Base-by-base conservation (phyloP, 2,797 vertebrate species). In the Myotis pilosus region DNA sequence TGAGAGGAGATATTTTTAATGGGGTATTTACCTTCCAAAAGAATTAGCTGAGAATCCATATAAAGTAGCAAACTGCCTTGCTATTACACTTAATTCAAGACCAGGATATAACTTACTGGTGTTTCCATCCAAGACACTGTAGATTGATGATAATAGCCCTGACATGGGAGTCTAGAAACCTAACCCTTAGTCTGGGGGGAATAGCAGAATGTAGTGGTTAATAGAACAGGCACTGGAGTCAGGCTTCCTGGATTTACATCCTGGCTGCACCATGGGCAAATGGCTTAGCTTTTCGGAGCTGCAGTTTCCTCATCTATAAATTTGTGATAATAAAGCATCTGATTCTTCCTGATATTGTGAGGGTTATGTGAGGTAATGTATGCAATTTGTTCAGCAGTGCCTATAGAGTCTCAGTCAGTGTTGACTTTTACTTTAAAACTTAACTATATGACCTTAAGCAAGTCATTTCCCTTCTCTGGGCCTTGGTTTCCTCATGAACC, bases 71-170 rank as follows among this genome's bases (percentile, higher is more conserved):
- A 89, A 92, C 16, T 76, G 53, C 36, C 62, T 92, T 86, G 60
- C 28, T 86, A 64, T 91, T 92, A 69, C 68, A 92, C 20, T 88
- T 92, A 60, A 80, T 82, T 92, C 83, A 62, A 95, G 76, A 89
- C 28, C 47, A 81, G 44, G 30, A 92, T 93, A 66, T 94, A n/a
- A 89, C 16, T 87, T 84, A 88, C 51, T 89, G 23, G 83, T 94
- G 1, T 60, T 87, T 49, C 86, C 36, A 81, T 82, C 28, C 79
- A 94, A 88, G 36, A 76, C 41, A 89, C 62, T 74, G 62, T 17
- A 68, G 2, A 91, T 23, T n/a, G 78, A 57, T 53, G 10, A 49
- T 60, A 84, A 83, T 30, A 94, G 10, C 82, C 72, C 84, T 64
- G 76, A 83, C 47, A 66, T 94, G n/a, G 36, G 19, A 80, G 16